Conservation (phyloP, 37 sponge, comb jelly and placozoan species). For the Eunapius fragilis region DNA sequence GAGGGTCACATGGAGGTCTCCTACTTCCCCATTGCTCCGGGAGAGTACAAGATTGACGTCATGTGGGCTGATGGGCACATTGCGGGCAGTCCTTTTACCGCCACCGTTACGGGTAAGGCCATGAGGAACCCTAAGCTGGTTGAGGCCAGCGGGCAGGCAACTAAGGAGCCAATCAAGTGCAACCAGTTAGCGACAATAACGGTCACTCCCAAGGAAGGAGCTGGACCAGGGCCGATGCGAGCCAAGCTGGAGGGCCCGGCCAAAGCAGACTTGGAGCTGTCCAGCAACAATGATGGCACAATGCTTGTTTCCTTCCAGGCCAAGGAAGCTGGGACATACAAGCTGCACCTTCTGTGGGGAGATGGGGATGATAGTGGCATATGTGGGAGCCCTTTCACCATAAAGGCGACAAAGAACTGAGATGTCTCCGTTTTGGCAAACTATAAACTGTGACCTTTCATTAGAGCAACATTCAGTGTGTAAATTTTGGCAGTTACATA, state of each 20-base stretch:
- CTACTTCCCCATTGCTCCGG: slow-evolving; percentile 82
- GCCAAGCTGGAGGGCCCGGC: slow-evolving; percentile 80
- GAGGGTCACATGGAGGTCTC: slow-evolving; percentile 77
- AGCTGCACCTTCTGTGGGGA: slow-evolving; percentile 81
- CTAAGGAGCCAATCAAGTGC: slow-evolving; percentile 26
- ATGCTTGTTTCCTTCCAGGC: slow-evolving; percentile 79
- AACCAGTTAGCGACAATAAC: slow-evolving; percentile 57
- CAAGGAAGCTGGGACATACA: slow-evolving; percentile 70
- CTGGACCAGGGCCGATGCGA: slow-evolving; percentile 85
- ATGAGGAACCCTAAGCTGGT: slow-evolving; percentile 64
- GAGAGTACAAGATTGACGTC: slow-evolving; percentile 72
- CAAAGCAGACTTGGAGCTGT: slow-evolving; percentile 74
- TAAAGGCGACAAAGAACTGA: slow-evolving; percentile 54
- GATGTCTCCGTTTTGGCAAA: background rate
- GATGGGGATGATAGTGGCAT: slow-evolving; percentile 71
- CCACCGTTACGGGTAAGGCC: slow-evolving; percentile 66
- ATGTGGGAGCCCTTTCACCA: slow-evolving; percentile 76
- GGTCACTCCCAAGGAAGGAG: slow-evolving; percentile 52
- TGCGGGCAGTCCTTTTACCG: slow-evolving; percentile 76
- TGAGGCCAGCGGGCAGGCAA: slow-evolving; percentile 60
- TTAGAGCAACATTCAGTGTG: slow-evolving; percentile 1
- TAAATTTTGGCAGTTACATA: too few species aligned
- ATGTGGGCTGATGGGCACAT: slow-evolving; percentile 75
- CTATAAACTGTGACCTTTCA: background rate
- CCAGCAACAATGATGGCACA: slow-evolving; percentile 48